Base-by-base conservation (phyloP, 2,797 vertebrate species). In the Protosalanx chinensis region DNA sequence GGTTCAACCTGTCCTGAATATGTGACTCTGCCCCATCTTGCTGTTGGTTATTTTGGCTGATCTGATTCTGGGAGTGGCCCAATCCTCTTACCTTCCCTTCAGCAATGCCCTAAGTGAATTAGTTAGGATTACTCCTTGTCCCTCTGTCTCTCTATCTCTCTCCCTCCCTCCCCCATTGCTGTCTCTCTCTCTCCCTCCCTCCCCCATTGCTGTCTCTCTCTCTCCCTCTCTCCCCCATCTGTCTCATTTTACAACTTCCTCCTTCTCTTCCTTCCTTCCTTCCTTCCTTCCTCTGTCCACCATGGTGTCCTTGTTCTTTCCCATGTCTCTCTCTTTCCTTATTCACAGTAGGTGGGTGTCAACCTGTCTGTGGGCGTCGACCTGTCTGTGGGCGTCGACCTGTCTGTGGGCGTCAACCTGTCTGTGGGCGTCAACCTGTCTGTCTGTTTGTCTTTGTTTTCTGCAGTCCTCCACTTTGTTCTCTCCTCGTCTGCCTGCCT, bases 1-100 rank as follows among this genome's bases (percentile, higher is more conserved):
- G 37, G 30, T 37, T 41, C 33, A 46, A 16, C 49, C 60, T 46
- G 77, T 77, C 74, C 77, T 72, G 12, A 46, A 46, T 46, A 68
- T 74, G 57, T 66, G 78, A 82, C 85, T 62, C 79, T 76, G 78
- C 18, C 82, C 81, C 81, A 70, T 86, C n/a, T 33, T 53, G 60
- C 68, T 74, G 87, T 89, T 87, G 88, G 90, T 91, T 93, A 93
- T 93, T 93, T 89, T 92, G 87, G 85, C 77, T 88, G 81, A 92
- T 92, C 93, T 93, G 92, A 91, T 94, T 94, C 92, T 92, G 93
- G 90, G 92, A 95, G 91, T 87, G 92, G 88, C 83, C 82, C 93
- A 95, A 95, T 96, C 95, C 93, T 92, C 93, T 95, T 96, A 95
- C 66, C 87, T 79, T 90, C 76, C 85, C 88, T 92, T 92, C 90